Percentiles rank a stretch among this genome's conserved stretches.
Conservation (phyloP, 1,140 invertebrate species). For the Colletes latitarsis region DNA sequence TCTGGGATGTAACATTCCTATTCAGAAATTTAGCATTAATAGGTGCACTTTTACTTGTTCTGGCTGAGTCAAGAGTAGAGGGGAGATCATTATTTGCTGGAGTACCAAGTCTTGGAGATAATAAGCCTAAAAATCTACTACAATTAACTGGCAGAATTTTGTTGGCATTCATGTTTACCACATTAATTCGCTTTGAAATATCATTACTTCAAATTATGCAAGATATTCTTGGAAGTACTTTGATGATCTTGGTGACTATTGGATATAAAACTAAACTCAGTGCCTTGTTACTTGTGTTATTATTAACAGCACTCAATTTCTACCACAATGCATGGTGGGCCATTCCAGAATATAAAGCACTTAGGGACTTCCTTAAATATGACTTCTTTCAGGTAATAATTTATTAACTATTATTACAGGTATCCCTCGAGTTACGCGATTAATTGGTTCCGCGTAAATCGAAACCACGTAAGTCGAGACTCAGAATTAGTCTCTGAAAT, state of each 20-base stretch:
- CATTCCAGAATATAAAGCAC: conserved; percentile 95
- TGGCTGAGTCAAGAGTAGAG: conserved; percentile 96
- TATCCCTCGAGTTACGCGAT: no score
- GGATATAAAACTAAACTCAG: conserved; percentile 99
- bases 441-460: no score
- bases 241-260: conserved; percentile 98
- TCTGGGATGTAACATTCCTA: conserved; percentile 99
- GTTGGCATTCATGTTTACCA: conserved; percentile 99
- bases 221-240: conserved; percentile 94
- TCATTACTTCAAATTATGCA: conserved; percentile 91
- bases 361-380: conserved; percentile 99
- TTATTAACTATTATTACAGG: conserved; percentile 25
- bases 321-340: conserved; percentile 99
- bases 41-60: conserved; percentile 95
- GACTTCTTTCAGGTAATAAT: conserved; percentile 97
- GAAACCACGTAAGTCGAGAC: no score
- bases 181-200: conserved; percentile 95
- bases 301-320: conserved; percentile 95
- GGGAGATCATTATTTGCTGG: conserved; percentile 97
- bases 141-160: conserved; percentile 97
- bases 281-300: conserved; percentile 94
- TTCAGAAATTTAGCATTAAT: conserved; percentile 97
- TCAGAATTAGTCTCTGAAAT: no score
- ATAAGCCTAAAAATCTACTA: conserved; percentile 98
- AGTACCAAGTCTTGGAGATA: conserved; percentile 97